A percentile compares a stretch with the other conserved stretches of the same genome.
These are phyloP conservation scores for Acleris cristana DNA, from an alignment of 2,888 invertebrate species.

Conservation along the genomic window DNA sequence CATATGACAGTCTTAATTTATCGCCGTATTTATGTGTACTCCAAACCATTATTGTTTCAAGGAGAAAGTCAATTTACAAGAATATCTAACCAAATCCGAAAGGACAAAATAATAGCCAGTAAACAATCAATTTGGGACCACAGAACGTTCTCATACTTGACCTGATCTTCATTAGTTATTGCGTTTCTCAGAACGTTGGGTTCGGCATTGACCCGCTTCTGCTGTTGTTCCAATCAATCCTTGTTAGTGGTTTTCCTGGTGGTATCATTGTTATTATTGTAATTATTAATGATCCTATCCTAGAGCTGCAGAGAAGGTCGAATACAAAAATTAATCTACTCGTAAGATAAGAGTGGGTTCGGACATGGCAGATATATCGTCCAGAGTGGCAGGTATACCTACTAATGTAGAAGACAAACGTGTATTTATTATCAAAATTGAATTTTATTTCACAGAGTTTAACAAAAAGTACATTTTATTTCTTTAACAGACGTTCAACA, in stretches of 20 bases:
- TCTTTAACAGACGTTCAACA: no score
- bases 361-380: no score
- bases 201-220: constrained; percentile 32
- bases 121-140: constrained; percentile 14
- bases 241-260: constrained; percentile 33
- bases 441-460: no score
- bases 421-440: no score
- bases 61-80: neutral
- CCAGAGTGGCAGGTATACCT: no score
- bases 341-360: no score
- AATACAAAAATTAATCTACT: neutral
- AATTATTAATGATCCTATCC: constrained; percentile 23
- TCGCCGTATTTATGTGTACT: neutral
- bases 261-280: constrained; percentile 24
- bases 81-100: neutral
- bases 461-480: no score
- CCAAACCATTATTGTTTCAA: neutral
- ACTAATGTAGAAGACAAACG: no score
- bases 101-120: neutral
- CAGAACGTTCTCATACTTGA: constrained; percentile 9
- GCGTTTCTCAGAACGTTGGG: constrained; percentile 19
- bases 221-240: constrained; percentile 21
- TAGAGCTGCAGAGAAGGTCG: constrained; percentile 7
- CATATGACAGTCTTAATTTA: no score
- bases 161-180: constrained; percentile 16